Conservation (phyloP, 2,113 vertebrate species). For the Peromyscus californicus region DNA sequence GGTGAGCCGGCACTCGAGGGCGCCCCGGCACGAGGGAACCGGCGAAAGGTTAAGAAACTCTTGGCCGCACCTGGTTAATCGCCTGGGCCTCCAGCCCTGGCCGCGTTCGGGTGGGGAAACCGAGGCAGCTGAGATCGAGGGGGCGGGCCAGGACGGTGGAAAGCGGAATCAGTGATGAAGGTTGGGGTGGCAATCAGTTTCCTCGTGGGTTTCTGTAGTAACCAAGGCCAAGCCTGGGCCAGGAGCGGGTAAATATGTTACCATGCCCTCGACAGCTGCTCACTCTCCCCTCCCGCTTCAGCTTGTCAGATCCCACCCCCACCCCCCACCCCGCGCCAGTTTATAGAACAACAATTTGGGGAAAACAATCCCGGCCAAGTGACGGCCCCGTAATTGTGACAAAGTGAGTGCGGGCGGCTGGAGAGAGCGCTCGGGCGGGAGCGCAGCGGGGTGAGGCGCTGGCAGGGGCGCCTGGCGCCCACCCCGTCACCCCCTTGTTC, state of each 20-base stretch:
- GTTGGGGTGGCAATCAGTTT: neutral
- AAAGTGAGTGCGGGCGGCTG: slow-evolving; percentile 80
- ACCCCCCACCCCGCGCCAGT: slow-evolving; percentile 63
- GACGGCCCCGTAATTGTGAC: slow-evolving; percentile 85
- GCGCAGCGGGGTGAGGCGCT: slow-evolving; percentile 33
- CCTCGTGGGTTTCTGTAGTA: neutral
- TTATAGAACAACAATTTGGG: slow-evolving; percentile 84
- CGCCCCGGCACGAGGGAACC: neutral
- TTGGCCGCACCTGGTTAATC: neutral
- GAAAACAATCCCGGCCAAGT: slow-evolving; percentile 83
- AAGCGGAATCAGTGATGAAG: neutral
- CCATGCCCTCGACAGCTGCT: neutral
- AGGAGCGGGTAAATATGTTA: neutral
- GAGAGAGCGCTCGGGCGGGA: slow-evolving; percentile 68
- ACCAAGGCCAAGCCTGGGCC: neutral
- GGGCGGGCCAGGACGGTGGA: neutral
- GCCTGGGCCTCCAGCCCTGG: neutral
- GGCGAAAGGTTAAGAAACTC: neutral
- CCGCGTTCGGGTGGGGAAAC: slow-evolving; percentile 40
- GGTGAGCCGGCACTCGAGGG: neutral
- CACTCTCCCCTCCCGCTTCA: neutral
- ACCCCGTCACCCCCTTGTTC: slow-evolving; percentile 55
- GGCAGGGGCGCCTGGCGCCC: slow-evolving; percentile 5
- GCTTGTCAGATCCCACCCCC: neutral
- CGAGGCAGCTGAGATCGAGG: neutral